Conservation (phyloP, 2,113 vertebrate genomes). For the Caracal caracal region DNA sequence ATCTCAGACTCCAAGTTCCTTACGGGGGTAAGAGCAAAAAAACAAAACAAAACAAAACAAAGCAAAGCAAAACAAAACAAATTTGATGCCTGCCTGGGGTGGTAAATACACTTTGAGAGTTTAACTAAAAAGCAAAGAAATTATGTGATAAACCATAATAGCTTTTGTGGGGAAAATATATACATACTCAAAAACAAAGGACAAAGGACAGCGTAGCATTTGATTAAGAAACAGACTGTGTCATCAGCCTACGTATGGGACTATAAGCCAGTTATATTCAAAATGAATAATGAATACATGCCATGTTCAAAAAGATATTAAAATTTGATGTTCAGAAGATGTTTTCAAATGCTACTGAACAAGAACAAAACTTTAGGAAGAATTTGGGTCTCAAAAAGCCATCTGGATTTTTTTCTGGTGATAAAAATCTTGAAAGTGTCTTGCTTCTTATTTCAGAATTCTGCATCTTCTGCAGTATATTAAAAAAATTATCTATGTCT, state of each 20-base stretch:
- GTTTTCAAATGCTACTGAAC: neutral
- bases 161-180: conserved; percentile 28
- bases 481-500: neutral
- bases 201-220: neutral
- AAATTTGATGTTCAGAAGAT: neutral
- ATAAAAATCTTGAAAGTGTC: conserved; percentile 12
- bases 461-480: neutral
- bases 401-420: conserved; percentile 48
- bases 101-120: conserved; percentile 27
- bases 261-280: neutral
- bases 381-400: conserved; percentile 19
- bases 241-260: neutral
- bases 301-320: neutral
- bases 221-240: neutral
- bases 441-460: conserved; percentile 27
- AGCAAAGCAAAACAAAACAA: too few relatives aligned
- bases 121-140: conserved; percentile 26
- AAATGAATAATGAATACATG: neutral
- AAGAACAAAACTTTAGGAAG: conserved; percentile 6
- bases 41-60: too few relatives aligned
- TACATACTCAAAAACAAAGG: neutral
- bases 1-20: neutral
- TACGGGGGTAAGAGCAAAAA: neutral
- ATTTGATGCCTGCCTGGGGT: neutral
- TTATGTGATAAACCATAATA: neutral